Conservation (phyloP, 2,113 vertebrate species). For the Amazona guildingii region DNA sequence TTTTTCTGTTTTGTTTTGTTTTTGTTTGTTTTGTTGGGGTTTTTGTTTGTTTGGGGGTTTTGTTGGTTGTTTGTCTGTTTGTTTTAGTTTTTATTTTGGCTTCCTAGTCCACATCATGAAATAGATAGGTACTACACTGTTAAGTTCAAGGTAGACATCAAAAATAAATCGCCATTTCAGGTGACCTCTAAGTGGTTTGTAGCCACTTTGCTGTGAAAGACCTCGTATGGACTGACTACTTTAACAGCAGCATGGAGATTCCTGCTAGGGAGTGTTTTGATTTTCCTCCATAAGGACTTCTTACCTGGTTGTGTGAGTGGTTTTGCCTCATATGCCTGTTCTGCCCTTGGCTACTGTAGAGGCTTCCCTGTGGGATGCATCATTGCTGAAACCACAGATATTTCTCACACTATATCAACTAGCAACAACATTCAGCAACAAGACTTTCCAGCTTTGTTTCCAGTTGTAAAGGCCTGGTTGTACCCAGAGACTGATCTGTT, state of each 20-base stretch:
- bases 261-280: background rate
- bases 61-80: too few species aligned
- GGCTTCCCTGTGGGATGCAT: background rate
- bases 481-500: background rate
- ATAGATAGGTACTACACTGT: background rate
- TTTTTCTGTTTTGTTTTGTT: background rate
- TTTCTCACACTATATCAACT: background rate
- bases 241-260: background rate
- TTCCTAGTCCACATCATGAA: background rate
- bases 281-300: background rate
- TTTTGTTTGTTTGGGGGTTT: background rate
- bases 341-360: background rate
- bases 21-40: too few species aligned
- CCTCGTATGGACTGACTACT: fast-evolving
- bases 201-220: background rate
- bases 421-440: background rate
- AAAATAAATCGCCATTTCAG: background rate
- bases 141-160: background rate
- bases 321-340: background rate
- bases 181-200: background rate
- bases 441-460: background rate
- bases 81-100: background rate
- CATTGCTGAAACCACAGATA: background rate
- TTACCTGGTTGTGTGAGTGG: background rate
- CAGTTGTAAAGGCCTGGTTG: background rate